Evolutionary conservation across 2,888 invertebrate genomes (phyloP), one percentile per base, ranked within the genome.

Genomic region (Machimus rusticus): DNA sequence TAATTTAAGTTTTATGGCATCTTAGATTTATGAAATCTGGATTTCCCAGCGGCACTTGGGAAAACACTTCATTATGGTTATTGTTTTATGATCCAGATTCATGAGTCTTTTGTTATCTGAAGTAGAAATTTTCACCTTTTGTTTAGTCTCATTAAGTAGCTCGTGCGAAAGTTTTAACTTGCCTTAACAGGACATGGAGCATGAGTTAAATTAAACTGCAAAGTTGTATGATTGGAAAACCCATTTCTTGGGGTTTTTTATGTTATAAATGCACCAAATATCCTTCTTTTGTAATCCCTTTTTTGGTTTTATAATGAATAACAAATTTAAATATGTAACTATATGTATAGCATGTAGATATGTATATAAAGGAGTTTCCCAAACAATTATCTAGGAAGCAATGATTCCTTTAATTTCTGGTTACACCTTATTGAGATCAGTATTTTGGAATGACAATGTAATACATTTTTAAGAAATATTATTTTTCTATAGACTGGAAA

Each of bases 61-160:
- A 79, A 79, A 79, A 51, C 55, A 28, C 51, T 28, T 79, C 79
- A 79, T 79, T 79, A 78, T 14, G 39, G 39, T 37, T 79, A 51
- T 39, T 28, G 31, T 31, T 79, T 79, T 79, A 79, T 79, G 66
- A 28, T 28, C 19, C 12, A 19, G 28, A 66, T 66, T 66, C 66
- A 66, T 28, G 12, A 23, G 23, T 1, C 66, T 19, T 66, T 66
- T 66, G 66, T 66, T 66, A 12, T 66, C 19, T 66, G 28, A 66
- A 66, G 28, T 28, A 66, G 9, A 51, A 19, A n/a, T 66, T 66
- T 19, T n/a, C 66, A 66, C 66, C 66, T 66, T 66, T 66, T 28
- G 28, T 66, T 66, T 66, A 66, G 23, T 28, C 12, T 57, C 12
- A 23, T 57, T 57, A 23, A 57, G 23, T 23, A 57, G 57, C 57